Evolutionary conservation across 2,888 invertebrate genomes (phyloP).

Genomic region (Epinotia demarniana): DNA sequence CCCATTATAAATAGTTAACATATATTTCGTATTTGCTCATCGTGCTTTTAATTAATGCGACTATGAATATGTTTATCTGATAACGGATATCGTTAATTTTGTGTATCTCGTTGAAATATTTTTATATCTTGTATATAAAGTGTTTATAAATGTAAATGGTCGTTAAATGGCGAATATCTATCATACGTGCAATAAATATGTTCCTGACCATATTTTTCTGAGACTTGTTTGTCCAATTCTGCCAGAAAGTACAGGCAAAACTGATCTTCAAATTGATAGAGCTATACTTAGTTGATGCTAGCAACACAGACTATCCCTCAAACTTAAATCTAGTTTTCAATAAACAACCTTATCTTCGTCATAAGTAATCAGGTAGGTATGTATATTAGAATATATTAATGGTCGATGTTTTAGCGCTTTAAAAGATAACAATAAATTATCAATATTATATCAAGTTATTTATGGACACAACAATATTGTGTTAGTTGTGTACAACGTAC

Average conservation of each 20-base stretch:
- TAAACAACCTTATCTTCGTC: no score
- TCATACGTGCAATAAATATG: slow-evolving; percentile 1
- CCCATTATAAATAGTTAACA: slow-evolving; percentile 50
- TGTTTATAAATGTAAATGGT: slow-evolving; percentile 6
- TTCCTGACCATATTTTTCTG: background rate
- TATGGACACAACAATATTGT: background rate
- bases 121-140: slow-evolving; percentile 1
- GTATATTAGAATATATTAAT: no score
- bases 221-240: background rate
- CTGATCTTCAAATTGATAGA: background rate
- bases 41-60: slow-evolving; percentile 12
- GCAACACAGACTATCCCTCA: background rate
- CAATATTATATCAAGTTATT: background rate
- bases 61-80: slow-evolving; percentile 19
- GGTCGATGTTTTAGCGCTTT: background rate
- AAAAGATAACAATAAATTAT: background rate
- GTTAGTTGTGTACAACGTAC: background rate
- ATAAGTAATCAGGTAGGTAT: no score
- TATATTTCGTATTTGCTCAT: slow-evolving; percentile 21
- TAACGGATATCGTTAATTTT: slow-evolving; percentile 17
- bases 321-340: no score
- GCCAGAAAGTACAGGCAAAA: background rate
- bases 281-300: background rate
- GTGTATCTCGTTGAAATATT: background rate
- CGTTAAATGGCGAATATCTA: slow-evolving; percentile 5